Evolutionary conservation across 1,140 invertebrate genomes (phyloP).

Genomic region (Ceratina calcarata): DNA sequence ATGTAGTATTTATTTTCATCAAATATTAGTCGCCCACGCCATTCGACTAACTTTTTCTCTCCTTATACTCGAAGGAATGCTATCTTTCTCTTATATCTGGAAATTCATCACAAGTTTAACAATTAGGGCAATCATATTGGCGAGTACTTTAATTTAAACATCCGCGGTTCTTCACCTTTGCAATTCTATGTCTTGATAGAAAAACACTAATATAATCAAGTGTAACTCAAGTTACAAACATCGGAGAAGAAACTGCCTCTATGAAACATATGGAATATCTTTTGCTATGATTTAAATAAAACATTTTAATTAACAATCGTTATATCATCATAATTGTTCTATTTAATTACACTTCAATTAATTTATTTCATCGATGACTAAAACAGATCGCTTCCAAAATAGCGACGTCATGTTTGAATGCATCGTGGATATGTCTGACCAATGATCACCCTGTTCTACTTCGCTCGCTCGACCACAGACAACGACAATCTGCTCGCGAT

Average conservation of each 20-base stretch:
- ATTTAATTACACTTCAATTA: neutral
- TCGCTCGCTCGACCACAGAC: neutral
- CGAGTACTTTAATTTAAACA: too few relatives aligned
- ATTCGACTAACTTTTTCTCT: neutral
- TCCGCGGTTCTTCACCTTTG: too few relatives aligned
- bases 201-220: too few relatives aligned
- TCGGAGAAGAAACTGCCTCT: neutral
- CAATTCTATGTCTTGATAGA: too few relatives aligned
- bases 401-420: neutral
- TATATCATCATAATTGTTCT: neutral
- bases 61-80: neutral
- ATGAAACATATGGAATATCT: neutral
- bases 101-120: too few relatives aligned
- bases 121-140: too few relatives aligned
- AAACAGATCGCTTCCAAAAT: neutral
- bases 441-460: conserved; percentile 5
- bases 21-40: conserved; percentile 61
- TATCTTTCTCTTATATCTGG: too few relatives aligned
- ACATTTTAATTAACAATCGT: neutral
- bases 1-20: conserved; percentile 81
- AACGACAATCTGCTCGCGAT: too few relatives aligned
- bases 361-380: neutral
- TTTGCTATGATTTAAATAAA: neutral
- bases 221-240: too few relatives aligned
- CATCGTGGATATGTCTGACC: neutral